Base-by-base conservation (phyloP, 2,888 invertebrate species). In the Muscina levida region DNA sequence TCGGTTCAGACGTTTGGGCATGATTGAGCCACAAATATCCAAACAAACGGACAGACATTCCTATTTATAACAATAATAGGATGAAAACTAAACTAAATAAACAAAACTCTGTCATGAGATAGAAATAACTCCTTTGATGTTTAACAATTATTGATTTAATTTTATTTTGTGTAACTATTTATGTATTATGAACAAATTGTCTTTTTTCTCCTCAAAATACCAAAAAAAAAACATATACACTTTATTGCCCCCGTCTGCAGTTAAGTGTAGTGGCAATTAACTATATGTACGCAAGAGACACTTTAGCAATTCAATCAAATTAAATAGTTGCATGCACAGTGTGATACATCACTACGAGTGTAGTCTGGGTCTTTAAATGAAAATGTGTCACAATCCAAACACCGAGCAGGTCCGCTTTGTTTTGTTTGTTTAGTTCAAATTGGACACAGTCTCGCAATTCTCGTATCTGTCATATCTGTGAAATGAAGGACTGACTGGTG, bases 261-360 rank as follows among this genome's bases (percentile, higher is more conserved):
- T 26, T 11, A 11, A n/a, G 56, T 1, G 53, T 53, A 11, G 10
- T 22, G 56, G 62, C 37, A 62, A 62, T 62, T 62, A 8, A 31
- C n/a, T n/a, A n/a, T n/a, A n/a, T 59, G 39, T 17, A 59, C 59
- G 10, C n/a, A 59, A 59, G 17, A 19, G 37, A 15, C 59, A 59
- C 59, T 59, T 57, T 15, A 59, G 39, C 39, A 59, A 59, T 59
- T 62, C 62, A 62, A 62, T 62, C 62, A 62, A 62, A 62, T 62
- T 62, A 31, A 31, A 31, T 31, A 62, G 39, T 62, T 62, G 39
- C 62, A 62, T 22, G 62, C 62, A 15, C 42, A 42, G 42, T 39
- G 22, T 42, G 22, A 19, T 17, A 11, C 19, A 3, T 31, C 10
- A 37, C 0, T 15, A 17, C 19, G 59, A 19, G 11, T n/a, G n/a